These are phyloP conservation scores for Serilophus lunatus DNA, from an alignment of 2,113 vertebrate genomes.

Conservation along the genomic window DNA sequence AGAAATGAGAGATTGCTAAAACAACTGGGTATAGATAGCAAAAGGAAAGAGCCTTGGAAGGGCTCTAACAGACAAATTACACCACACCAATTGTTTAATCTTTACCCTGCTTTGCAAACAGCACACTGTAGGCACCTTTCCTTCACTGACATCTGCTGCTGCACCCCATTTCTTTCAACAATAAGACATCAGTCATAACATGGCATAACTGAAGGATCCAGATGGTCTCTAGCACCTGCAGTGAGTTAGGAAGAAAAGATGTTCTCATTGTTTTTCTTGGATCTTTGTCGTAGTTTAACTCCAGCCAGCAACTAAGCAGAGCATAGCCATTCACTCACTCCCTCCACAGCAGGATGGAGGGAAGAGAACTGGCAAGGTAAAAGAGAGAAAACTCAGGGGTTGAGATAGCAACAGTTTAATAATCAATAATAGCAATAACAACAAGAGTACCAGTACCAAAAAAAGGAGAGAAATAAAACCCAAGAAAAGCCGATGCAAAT, in stretches of 20 bases:
- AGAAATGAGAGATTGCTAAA: not conserved
- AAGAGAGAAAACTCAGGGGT: not conserved
- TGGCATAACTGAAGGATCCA: not conserved
- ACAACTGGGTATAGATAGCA: not conserved
- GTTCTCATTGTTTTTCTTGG: not conserved
- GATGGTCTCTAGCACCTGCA: accelerated
- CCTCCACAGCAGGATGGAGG: too few relatives aligned
- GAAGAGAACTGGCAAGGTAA: not conserved
- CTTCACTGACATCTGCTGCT: not conserved
- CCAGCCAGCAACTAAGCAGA: not conserved
- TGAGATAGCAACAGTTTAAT: not conserved
- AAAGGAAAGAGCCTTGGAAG: not conserved
- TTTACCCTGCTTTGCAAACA: not conserved
- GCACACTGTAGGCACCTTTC: not conserved
- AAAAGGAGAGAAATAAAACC: not conserved
- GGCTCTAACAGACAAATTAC: not conserved
- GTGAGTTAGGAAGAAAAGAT: not conserved
- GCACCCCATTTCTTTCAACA: not conserved
- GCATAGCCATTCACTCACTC: not conserved
- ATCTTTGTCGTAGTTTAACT: not conserved
- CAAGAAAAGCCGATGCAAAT: not conserved
- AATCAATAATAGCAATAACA: not conserved
- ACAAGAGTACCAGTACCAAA: not conserved
- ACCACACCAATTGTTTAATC: not conserved
- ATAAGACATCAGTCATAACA: not conserved